phyloP scores from a whole-genome alignment of 2,888 invertebrate genomes.

The Boloria euphrosyne region DNA sequence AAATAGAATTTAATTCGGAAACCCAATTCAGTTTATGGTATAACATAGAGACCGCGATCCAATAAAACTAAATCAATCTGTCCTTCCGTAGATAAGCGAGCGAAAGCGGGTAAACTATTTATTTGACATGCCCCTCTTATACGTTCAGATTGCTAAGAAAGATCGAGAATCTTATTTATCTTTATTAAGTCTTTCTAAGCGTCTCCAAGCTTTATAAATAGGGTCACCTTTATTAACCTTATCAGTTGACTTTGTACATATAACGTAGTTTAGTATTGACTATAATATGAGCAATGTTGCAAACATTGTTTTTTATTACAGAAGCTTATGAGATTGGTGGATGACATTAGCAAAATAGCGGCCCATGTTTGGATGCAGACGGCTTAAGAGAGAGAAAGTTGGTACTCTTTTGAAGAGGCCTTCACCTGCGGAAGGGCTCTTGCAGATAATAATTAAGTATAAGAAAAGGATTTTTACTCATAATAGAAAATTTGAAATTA shows the following conservation, averaged over 20 bases:
- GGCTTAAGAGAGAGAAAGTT: no score
- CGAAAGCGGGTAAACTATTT: constrained; percentile 24
- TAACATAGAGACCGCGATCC: constrained; percentile 8
- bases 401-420: no score
- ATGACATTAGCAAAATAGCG: no score
- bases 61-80: constrained; percentile 27
- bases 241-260: constrained; percentile 20
- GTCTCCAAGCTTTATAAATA: constrained; percentile 24
- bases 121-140: constrained; percentile 24
- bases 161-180: constrained; percentile 25
- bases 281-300: no score
- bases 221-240: constrained; percentile 27
- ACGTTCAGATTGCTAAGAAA: constrained; percentile 22
- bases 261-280: neutral
- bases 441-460: no score
- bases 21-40: neutral
- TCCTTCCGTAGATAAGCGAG: constrained; percentile 13
- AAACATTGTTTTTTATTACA: no score
- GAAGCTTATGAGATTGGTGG: no score
- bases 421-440: no score
- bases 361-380: no score
- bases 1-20: neutral
- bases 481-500: no score
- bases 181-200: constrained; percentile 23
- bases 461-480: no score